phyloP scores from a whole-genome alignment of 1,140 invertebrate genomes.

The Calliphora vicina region DNA sequence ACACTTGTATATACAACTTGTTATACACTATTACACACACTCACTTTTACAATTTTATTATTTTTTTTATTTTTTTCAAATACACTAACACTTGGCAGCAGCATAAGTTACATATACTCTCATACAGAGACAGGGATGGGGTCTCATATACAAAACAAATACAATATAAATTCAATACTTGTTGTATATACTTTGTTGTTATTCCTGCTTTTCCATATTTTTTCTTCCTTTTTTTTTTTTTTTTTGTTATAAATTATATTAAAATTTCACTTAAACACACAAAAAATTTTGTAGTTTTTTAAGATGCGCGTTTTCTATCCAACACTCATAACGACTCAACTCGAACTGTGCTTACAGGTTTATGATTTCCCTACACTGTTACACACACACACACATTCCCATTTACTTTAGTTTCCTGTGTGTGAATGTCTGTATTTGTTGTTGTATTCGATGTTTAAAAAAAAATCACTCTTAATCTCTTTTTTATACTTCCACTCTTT shows the following conservation, averaged over 20 bases:
- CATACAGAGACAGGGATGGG: no score
- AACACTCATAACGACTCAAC: conserved; percentile 23
- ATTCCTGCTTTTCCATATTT: not conserved
- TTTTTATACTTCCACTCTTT: conserved; percentile 23
- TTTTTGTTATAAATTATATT: not conserved
- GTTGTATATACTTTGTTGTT: not conserved
- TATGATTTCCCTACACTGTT: not conserved
- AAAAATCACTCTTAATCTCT: conserved; percentile 21
- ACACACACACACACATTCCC: not conserved
- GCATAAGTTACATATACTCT: no score
- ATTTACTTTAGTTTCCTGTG: not conserved
- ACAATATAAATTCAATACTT: no score
- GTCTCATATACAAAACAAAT: no score
- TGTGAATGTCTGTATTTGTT: not conserved
- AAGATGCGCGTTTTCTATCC: conserved; percentile 3
- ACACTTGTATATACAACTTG: not conserved
- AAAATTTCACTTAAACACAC: not conserved
- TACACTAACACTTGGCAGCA: no score
- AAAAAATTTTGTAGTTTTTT: not conserved
- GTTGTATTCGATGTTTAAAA: not conserved
- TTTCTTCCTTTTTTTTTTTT: not conserved
- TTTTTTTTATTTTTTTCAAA: no score
- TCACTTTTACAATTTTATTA: no score
- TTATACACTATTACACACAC: no score
- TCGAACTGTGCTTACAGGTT: conserved; percentile 27